Evolutionary conservation across 2,113 vertebrate genomes (phyloP).

Genomic region (Charina bottae): DNA sequence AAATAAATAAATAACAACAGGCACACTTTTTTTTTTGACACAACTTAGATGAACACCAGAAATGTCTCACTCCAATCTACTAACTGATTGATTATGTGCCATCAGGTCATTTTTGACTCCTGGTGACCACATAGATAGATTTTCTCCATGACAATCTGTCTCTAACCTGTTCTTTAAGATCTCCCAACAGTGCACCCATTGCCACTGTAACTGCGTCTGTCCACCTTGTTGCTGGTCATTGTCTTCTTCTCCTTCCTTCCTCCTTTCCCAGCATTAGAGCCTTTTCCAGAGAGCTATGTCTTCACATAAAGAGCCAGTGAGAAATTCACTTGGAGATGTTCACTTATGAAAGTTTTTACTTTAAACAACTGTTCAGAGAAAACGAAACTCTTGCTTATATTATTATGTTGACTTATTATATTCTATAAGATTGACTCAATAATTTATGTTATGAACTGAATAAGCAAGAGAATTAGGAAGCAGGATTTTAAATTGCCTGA

Average conservation of each 20-base stretch:
- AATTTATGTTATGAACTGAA: conserved; percentile 24
- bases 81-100: too few species aligned
- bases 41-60: conserved; percentile 1
- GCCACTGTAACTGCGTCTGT: not conserved
- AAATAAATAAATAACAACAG: too few species aligned
- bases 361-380: not conserved
- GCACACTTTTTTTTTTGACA: conserved; percentile 5
- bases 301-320: too few species aligned
- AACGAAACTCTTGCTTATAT: not conserved
- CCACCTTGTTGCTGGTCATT: not conserved
- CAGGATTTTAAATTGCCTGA: not conserved
- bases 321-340: too few species aligned
- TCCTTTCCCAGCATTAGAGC: not conserved
- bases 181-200: too few species aligned
- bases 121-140: too few species aligned
- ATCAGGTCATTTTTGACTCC: too few species aligned
- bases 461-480: not conserved
- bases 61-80: not conserved
- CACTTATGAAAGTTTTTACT: not conserved
- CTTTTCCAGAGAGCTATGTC: not conserved
- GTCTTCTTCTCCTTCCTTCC: not conserved
- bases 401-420: conserved; percentile 1
- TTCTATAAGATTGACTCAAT: not conserved
- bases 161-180: too few species aligned
- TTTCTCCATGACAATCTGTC: too few species aligned